Conservation (phyloP, 2,888 invertebrate species). For the Acrobasis repandana region DNA sequence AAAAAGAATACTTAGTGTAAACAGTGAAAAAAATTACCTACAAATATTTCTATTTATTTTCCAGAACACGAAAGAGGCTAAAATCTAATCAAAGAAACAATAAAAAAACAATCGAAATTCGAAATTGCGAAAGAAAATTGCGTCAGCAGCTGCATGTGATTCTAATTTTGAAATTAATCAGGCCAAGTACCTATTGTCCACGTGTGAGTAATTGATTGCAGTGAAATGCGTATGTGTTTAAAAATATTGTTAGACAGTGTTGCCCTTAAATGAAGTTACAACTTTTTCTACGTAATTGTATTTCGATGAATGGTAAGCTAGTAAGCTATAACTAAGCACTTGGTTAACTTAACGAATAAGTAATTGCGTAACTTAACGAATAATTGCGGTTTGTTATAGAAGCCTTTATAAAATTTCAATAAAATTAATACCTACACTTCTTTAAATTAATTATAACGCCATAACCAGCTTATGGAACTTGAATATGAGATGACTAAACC, state of each 20-base stretch:
- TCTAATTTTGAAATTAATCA: constrained; percentile 36
- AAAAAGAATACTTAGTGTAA: neutral
- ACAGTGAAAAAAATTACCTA: constrained; percentile 5
- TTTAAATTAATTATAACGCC: no score
- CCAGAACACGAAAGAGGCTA: neutral
- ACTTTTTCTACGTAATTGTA: neutral
- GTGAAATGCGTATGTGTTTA: constrained; percentile 36
- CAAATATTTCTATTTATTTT: neutral
- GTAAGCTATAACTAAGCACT: no score
- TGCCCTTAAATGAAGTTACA: constrained; percentile 26
- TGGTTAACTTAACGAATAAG: no score
- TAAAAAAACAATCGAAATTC: neutral
- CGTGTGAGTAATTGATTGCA: constrained; percentile 34
- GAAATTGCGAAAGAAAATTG: constrained; percentile 9
- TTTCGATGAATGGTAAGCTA: constrained; percentile 4
- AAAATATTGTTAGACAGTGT: constrained; percentile 34
- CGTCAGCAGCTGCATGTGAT: constrained; percentile 24
- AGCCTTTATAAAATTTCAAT: no score
- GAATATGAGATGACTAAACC: no score
- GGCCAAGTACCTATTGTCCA: constrained; percentile 33
- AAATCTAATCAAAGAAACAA: neutral
- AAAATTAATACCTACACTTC: no score
- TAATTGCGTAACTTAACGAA: no score
- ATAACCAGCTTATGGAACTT: no score
- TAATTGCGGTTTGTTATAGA: no score